Evolutionary conservation across 1,140 invertebrate species (phyloP).

Genomic region (Vanessa tameamea): DNA sequence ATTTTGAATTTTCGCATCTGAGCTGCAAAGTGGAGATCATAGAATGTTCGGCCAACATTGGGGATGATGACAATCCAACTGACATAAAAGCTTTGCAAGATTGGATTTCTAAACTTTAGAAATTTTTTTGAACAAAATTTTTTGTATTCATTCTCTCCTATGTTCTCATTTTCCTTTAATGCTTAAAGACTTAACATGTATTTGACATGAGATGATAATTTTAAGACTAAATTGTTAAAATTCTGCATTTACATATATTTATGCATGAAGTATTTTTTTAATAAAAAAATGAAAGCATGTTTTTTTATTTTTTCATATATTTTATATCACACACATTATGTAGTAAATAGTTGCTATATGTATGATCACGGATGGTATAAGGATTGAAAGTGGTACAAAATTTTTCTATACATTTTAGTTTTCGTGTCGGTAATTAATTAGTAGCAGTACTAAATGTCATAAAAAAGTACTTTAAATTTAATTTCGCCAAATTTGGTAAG

Average conservation of each 20-base stretch:
- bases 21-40: constrained; percentile 86
- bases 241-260: constrained; percentile 44
- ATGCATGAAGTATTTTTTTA: constrained; percentile 41
- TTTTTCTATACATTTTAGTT: too few species aligned
- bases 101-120: constrained; percentile 84
- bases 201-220: constrained; percentile 26
- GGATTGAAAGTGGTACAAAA: too few species aligned
- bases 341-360: too few species aligned
- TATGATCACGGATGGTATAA: too few species aligned
- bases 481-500: too few species aligned
- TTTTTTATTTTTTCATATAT: not conserved
- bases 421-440: too few species aligned
- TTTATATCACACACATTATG: too few species aligned
- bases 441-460: too few species aligned
- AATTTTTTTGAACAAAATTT: not conserved
- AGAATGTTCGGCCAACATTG: constrained; percentile 85
- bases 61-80: constrained; percentile 80
- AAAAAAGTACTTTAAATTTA: too few species aligned
- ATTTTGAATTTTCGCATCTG: constrained; percentile 91
- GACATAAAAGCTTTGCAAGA: constrained; percentile 83
- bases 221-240: constrained; percentile 33
- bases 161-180: constrained; percentile 32
- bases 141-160: constrained; percentile 19
- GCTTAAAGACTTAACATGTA: constrained; percentile 42
- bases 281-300: constrained; percentile 31